Conservation (phyloP, 1,140 invertebrate genomes). For the Zaprionus africanus region DNA sequence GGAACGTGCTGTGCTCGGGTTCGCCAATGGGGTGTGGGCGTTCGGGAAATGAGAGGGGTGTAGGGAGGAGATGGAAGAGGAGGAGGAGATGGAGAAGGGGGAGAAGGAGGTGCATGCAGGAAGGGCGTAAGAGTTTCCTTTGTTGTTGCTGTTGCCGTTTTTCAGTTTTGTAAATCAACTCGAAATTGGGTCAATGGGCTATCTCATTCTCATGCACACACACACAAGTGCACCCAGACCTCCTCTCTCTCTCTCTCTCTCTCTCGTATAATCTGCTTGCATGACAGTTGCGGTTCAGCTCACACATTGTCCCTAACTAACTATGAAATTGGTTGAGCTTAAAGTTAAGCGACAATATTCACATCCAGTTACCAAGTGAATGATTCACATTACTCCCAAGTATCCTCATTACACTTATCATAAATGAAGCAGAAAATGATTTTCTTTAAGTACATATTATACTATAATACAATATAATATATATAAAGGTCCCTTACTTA, state of each 20-base stretch:
- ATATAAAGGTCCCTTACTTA: too few relatives aligned
- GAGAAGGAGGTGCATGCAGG: conserved; percentile 14
- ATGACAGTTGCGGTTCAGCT: conserved; percentile 67
- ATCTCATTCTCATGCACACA: conserved; percentile 63
- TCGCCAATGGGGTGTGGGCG: background rate
- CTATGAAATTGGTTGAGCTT: conserved; percentile 42
- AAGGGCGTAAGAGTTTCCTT: conserved; percentile 38
- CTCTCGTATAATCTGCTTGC: conserved; percentile 15
- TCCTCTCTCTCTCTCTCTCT: background rate
- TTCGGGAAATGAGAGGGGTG: too few relatives aligned
- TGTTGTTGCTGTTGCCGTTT: conserved; percentile 33
- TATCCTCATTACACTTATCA: background rate
- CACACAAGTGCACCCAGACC: too few relatives aligned
- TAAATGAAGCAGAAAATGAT: background rate
- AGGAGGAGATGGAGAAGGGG: background rate
- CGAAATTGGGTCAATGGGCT: conserved; percentile 78
- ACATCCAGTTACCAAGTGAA: background rate
- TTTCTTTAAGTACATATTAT: background rate
- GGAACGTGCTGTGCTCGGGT: background rate
- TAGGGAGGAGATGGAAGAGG: background rate
- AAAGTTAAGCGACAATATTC: background rate
- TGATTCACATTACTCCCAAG: background rate
- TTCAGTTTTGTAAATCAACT: conserved; percentile 78
- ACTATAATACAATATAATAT: background rate
- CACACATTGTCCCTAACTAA: conserved; percentile 50